phyloP scores from a whole-genome alignment of 2,888 invertebrate genomes.

The Abrostola triplasia region DNA sequence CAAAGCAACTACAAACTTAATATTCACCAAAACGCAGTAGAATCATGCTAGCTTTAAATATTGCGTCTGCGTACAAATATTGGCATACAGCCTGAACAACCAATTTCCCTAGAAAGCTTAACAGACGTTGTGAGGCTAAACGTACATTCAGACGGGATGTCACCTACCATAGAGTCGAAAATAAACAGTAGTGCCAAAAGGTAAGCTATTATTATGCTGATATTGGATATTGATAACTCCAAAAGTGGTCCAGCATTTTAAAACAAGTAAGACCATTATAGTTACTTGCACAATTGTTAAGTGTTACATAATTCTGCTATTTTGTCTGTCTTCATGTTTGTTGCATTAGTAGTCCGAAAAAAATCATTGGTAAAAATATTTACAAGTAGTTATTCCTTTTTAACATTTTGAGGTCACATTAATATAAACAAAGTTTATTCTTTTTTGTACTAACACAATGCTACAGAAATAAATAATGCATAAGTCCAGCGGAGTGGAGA shows the following conservation, averaged over 20 bases:
- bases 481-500: conserved; percentile 6
- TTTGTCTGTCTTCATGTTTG: too few species aligned
- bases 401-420: too few species aligned
- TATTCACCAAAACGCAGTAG: background rate
- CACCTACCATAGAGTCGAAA: background rate
- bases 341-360: too few species aligned
- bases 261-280: too few species aligned
- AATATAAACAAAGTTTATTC: background rate
- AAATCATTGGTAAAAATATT: too few species aligned
- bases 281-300: too few species aligned
- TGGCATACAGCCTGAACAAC: conserved; percentile 1
- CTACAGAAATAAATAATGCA: conserved; percentile 2
- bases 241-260: too few species aligned
- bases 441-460: background rate
- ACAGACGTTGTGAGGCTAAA: background rate
- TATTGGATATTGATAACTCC: too few species aligned
- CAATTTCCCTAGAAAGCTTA: conserved; percentile 4
- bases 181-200: background rate
- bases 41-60: background rate
- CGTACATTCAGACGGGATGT: background rate
- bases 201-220: background rate
- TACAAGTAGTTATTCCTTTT: too few species aligned
- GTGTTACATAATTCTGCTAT: too few species aligned
- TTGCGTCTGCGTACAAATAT: conserved; percentile 1
- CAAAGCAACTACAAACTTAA: background rate